Base-by-base conservation (phyloP, 2,113 vertebrate species). In the Trogon surrucura region DNA sequence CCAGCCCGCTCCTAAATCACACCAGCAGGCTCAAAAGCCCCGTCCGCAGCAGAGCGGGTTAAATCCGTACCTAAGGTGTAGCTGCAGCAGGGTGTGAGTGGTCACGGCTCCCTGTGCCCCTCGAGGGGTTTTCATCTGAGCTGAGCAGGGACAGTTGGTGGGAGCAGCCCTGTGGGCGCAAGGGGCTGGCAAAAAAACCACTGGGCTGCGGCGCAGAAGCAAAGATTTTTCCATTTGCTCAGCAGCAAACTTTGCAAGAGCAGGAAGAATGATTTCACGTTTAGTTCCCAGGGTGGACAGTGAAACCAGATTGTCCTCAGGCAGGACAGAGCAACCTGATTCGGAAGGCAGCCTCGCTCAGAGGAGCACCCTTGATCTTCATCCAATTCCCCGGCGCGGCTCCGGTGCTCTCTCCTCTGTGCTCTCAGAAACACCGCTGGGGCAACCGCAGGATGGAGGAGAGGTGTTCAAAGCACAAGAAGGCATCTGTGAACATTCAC, bases 31-130 rank as follows among this genome's bases (percentile, higher is more conserved):
- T 6, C 18, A 41, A 13, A 64, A 56, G 30, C 25, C 64, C 30
- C 4, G 4, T 11, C 41, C 57, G 30, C 41, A 30, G 50, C 4
- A 21, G 56, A 44, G 50, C n/a, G 14, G 20, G 34, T 38, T 23
- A 26, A 26, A n/a, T 4, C 50, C 3, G 30, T 19, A 23, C 44
- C 7, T 9, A 16, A 26, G 65, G 5, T 25, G 11, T 4, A 13
- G 48, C 27, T 41, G 41, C 32, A 7, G 30, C n/a, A 3, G n/a
- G 0, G 6, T 41, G 14, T 10, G 9, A 3, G 44, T 34, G 6
- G 36, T 26, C 36, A 3, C 10, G 2, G 65, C 47, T 18, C 30
- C 36, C 10, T 1, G 4, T 10, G 30, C 44, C 10, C 7, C 34
- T 25, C 1, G 1, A 10, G 44, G 34, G 41, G 73, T 9, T 47